A percentile compares a stretch with the other conserved stretches of the same genome.
phyloP scores from a whole-genome alignment of 2,113 vertebrate genomes.

The Sander vitreus region DNA sequence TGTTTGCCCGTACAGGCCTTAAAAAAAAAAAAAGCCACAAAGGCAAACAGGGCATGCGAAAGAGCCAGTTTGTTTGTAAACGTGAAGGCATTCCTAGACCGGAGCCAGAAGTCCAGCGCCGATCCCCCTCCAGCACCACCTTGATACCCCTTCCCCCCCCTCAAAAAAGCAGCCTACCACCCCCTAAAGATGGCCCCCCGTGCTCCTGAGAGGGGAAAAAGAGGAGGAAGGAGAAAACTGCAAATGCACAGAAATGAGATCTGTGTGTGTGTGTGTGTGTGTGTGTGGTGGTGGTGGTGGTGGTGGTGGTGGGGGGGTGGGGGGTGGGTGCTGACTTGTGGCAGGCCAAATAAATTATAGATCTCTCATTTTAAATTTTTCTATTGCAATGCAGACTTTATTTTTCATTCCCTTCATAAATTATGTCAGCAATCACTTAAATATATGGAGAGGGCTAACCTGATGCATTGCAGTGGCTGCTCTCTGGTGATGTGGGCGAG shows the following conservation, averaged over 20 bases:
- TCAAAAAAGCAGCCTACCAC: constrained; percentile 20
- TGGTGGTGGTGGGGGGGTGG: neutral
- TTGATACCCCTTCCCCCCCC: constrained; percentile 45
- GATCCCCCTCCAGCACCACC: constrained; percentile 36
- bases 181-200: constrained; percentile 50
- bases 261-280: constrained; percentile 1
- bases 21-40: constrained; percentile 64
- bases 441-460: constrained; percentile 51
- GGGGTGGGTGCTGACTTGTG: constrained; percentile 62
- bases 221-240: constrained; percentile 49
- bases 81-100: constrained; percentile 68
- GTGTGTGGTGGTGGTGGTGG: too few relatives aligned
- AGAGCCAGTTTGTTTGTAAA: constrained; percentile 75
- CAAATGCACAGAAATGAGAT: constrained; percentile 61
- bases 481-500: constrained; percentile 51
- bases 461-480: constrained; percentile 60
- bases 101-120: constrained; percentile 40
- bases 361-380: constrained; percentile 47
- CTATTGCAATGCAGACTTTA: constrained; percentile 72
- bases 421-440: constrained; percentile 77
- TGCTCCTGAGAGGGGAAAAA: constrained; percentile 18
- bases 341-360: constrained; percentile 71
- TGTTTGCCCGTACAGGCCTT: constrained; percentile 60
- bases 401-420: constrained; percentile 78
- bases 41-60: constrained; percentile 70